Base-by-base conservation (phyloP, 2,113 vertebrate species). In the Tiliqua scincoides region DNA sequence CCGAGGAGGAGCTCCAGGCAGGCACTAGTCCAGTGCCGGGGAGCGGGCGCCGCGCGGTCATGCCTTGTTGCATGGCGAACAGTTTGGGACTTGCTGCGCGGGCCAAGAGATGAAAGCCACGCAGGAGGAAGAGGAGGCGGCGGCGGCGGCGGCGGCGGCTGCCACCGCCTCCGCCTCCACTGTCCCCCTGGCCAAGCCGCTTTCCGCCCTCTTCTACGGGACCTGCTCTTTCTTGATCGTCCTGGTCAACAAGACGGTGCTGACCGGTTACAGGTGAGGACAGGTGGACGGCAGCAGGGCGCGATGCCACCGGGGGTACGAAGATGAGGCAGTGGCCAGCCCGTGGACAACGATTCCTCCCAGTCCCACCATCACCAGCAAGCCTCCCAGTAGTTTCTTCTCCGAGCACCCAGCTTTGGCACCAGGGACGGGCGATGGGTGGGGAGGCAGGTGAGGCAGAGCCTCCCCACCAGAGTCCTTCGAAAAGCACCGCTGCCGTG, bases 201-300 rank as follows among this genome's bases (percentile, higher is more conserved):
- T 97, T 4, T 98, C 98, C 0, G 98, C 98, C 0, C 73, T 93
- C 1, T 98, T 98, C 90, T 99, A 99, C 82, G 98, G 97, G 25
- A 81, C 84, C 30, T 97, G 96, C 85, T 99, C 98, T 37, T 97
- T 98, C 85, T 86, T 98, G 1, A 96, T 98, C 18, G 97, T 98
- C 83, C 94, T 98, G 90, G 95, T 98, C 68, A 99, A 99, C 95
- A 99, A 99, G 95, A 91, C 95, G 3, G 96, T 99, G 88, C 93
- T 99, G 85, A 99, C 98, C 27, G 92, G 96, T 59, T 98, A 97
- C 96, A 96, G 98, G 98, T 99, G 93, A 95, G 97, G 52, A 48
- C 11, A 48, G 73, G 25, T 18, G 37, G 25, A 43, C 1, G 12
- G 23, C 73, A 2, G 35, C 15, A 48, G 61, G 43, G 48, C 68